Evolutionary conservation across 2,113 vertebrate genomes (phyloP), one percentile per base, ranked within the genome.

Genomic region (Thermophis baileyi): DNA sequence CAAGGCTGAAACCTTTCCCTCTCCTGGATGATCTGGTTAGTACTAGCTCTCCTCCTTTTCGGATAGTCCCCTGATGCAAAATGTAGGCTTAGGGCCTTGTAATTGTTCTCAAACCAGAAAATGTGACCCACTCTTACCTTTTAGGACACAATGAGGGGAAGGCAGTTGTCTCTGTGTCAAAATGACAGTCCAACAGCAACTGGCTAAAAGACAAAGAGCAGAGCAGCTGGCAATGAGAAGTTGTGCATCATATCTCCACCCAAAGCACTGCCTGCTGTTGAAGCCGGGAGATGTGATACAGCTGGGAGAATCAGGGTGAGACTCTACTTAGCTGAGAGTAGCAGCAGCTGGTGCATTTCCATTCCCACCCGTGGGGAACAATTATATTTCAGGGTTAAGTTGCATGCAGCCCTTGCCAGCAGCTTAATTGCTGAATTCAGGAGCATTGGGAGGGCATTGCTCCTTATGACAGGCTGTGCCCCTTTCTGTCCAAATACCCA

Each of bases 291-390:
- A 14, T 46, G 44, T 53, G 81, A 63, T 81, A 30, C 20, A 5
- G 27, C 27, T 54, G 46, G 25, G 55, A 91, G 11, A 49, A 74
- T 40, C 47, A 44, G 35, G 25, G 10, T 25, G 18, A 24, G 20
- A 50, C 90, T 55, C 51, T 86, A n/a, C 74, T 92, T 49, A 86
- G 12, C 20, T 6, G 53, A 90, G 54, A 86, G 47, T n/a, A 87
- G 87, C 54, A 53, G 57, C 91, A 30, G 91, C 92, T 89, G 51
- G 47, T 89, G 92, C n/a, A 10, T 51, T 81, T 55, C 87, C 60
- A 92, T 90, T 50, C 89, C 92, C 81, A 90, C 88, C 92, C 89
- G 22, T 86, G 18, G 89, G n/a, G 92, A 93, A n/a, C 81, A 90
- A 87, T 93, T 93, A 86, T 93, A 90, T 87, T 93, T n/a, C 46